Evolutionary conservation across 2,797 vertebrate species (phyloP), one percentile per base, ranked within the genome.

Genomic region (Tenualosa thibaudeaui): DNA sequence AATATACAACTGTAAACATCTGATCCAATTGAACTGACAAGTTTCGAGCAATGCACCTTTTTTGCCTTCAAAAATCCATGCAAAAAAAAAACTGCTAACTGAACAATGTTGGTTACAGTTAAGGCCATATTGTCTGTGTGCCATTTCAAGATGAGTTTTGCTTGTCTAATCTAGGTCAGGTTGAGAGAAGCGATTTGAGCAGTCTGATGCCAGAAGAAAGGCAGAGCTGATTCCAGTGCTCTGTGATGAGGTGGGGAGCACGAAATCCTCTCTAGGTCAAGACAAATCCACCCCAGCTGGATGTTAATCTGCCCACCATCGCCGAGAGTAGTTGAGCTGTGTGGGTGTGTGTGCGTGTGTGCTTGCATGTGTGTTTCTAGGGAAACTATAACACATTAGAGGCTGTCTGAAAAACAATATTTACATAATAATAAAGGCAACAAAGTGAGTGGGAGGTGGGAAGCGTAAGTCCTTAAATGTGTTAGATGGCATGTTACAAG

Each of bases 271-370:
- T 78, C 71, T 78, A 78, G 71, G 71, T 78, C 71, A 78, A 78
- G 71, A 78, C 71, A 78, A 78, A 78, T 78, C 71, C 71, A 78
- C 71, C 71, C 71, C 71, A 78, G 71, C 71, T 78, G 71, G 71
- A 46, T 78, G 71, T 78, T 78, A 78, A 78, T 78, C 71, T 78
- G 43, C 71, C 71, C 71, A 40, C 71, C 71, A 78, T 78, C 40
- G 17, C 71, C 46, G 71, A 78, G 71, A 78, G 71, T 43, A 15
- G 50, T 51, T 51, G 46, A 4, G 50, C 7, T 37, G 26, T 71
- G 65, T 71, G 26, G 31, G 62, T 31, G 26, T 68, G 62, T 71
- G 31, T 71, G 31, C 37, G 62, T 31, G 62, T 68, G 62, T 37
- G 62, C 26, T 31, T 68, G 26, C 26, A 37, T 75, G 68, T 75